Evolutionary conservation across 2,888 invertebrate genomes (phyloP).

Genomic region (Agelastica alni): DNA sequence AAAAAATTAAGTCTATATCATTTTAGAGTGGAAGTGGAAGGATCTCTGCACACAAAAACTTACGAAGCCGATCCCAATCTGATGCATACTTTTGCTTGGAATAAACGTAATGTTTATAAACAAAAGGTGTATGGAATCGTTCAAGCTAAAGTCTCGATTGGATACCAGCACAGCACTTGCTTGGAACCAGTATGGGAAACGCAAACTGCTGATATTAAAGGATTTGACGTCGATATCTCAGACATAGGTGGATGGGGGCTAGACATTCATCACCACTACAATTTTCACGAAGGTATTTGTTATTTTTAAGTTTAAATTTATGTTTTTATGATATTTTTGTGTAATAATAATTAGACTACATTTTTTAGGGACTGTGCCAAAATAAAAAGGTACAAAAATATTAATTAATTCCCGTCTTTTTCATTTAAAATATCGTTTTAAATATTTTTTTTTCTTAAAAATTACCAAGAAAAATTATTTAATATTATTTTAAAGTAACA

Average conservation of each 20-base stretch:
- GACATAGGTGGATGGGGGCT: constrained; percentile 98
- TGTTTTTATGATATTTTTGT: too few relatives aligned
- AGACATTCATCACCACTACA: constrained; percentile 97
- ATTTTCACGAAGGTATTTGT: constrained; percentile 92
- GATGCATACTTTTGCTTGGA: constrained; percentile 97
- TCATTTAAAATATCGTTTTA: too few relatives aligned
- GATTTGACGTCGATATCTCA: constrained; percentile 95
- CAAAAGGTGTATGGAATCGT: constrained; percentile 92
- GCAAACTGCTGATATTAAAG: constrained; percentile 87
- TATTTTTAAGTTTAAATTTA: too few relatives aligned
- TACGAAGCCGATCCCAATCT: constrained; percentile 97
- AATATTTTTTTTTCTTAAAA: too few relatives aligned
- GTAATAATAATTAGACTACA: too few relatives aligned
- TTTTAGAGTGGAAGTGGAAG: constrained; percentile 70
- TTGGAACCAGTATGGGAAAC: constrained; percentile 91
- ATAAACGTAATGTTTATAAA: constrained; percentile 95
- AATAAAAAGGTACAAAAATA: too few relatives aligned
- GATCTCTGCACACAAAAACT: constrained; percentile 85
- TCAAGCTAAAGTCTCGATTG: constrained; percentile 81
- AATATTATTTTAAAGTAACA: too few relatives aligned
- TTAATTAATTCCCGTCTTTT: too few relatives aligned
- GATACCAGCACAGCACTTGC: constrained; percentile 92
- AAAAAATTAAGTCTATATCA: too few relatives aligned
- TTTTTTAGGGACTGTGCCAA: too few relatives aligned
- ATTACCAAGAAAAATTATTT: too few relatives aligned